Conservation (phyloP, 2,113 vertebrate species). For the human region GRCh38 chr18:28022001-28022500, state of each 20-base stretch:
- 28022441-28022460: background rate
- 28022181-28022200: background rate
- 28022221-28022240: background rate
- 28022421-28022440: background rate
- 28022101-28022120: background rate
- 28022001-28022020: background rate
- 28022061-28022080: background rate
- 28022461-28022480: background rate
- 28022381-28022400: background rate
- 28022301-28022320: background rate
- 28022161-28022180: background rate
- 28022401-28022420: background rate
- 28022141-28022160: no score
- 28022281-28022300: background rate
- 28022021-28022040: background rate
- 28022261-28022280: background rate
- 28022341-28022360: background rate
- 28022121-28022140: background rate
- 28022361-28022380: background rate
- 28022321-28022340: background rate
- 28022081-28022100: background rate
- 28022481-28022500: slow-evolving; percentile 4
- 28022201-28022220: background rate
- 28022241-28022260: background rate
- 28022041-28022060: background rate